Evolutionary conservation across 2,888 invertebrate genomes (phyloP), one percentile per base, ranked within the genome.

Genomic region (Pyrochroa serraticornis): DNA sequence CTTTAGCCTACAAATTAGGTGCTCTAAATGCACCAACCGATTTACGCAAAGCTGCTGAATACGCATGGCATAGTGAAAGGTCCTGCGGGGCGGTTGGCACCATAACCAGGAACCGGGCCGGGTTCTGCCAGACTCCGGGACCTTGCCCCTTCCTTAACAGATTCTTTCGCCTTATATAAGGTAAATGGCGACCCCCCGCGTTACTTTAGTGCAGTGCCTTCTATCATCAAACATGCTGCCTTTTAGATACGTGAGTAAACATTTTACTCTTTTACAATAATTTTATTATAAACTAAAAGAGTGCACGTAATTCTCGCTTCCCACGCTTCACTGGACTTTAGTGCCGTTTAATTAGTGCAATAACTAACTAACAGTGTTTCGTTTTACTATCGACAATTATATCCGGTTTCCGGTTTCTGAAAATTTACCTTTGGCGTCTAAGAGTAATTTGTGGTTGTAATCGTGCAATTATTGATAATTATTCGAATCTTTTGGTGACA

Each of bases 161-260:
- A 60, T 66, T 63, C 67, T 68, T 63, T 64, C 70, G 66, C 70
- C 71, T 75, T 77, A 79, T 79, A 79, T 76, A 79, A 76, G 75
- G 71, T 66, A 70, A 71, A 65, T 68, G 70, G 63, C 65, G 74
- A 73, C 76, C 77, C 42, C 77, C 77, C 77, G 76, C 77, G 71
- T 73, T 69, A 75, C 73, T 76, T 67, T 73, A 78, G 77, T 78
- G 73, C 72, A 71, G 77, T 77, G 77, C 70, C 69, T 71, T 65
- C 74, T 32, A 68, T 66, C 65, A 68, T 70, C 66, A 64, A 69
- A 65, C 75, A 78, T 78, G 78, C 69, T 72, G 63, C 66, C 68
- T 67, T 71, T 75, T 60, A 77, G 67, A 77, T 74, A 75, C 73
- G 78, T 78, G 74, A 78, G 78, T 78, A 76, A 49, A 37, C 22